Evolutionary conservation across 2,797 vertebrate species (phyloP).

Genomic region (Tiaroga cobitis): DNA sequence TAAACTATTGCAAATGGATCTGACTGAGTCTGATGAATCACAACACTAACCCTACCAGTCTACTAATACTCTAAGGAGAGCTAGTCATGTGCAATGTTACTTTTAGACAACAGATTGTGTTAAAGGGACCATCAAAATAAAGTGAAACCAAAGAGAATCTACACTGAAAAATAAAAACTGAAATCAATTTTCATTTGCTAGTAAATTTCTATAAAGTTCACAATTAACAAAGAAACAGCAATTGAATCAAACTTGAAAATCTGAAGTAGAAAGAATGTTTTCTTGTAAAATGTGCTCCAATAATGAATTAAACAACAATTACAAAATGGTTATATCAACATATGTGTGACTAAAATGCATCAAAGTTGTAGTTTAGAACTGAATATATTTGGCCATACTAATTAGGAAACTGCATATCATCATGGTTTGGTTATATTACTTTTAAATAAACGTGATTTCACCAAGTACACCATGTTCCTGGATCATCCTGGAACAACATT

Average conservation of each 20-base stretch:
- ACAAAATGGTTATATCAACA: background rate
- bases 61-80: too few relatives aligned
- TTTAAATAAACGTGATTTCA: background rate
- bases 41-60: too few relatives aligned
- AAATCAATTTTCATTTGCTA: background rate
- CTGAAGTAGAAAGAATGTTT: background rate
- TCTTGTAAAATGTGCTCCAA: too few relatives aligned
- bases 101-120: too few relatives aligned
- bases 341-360: background rate
- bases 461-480: background rate
- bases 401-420: background rate
- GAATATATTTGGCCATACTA: background rate
- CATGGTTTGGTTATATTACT: background rate
- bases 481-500: background rate
- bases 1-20: too few relatives aligned
- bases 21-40: too few relatives aligned
- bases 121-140: too few relatives aligned
- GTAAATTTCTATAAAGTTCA: background rate
- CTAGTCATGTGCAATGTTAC: too few relatives aligned
- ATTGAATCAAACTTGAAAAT: background rate
- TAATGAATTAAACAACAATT: too few relatives aligned
- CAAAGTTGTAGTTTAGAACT: background rate
- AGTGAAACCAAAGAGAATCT: background rate
- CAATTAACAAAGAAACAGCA: background rate
- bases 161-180: background rate